Evolutionary conservation across 2,797 vertebrate genomes (phyloP), one percentile per base, ranked within the genome.

Genomic region (Xiphorhynchus erythropygius): DNA sequence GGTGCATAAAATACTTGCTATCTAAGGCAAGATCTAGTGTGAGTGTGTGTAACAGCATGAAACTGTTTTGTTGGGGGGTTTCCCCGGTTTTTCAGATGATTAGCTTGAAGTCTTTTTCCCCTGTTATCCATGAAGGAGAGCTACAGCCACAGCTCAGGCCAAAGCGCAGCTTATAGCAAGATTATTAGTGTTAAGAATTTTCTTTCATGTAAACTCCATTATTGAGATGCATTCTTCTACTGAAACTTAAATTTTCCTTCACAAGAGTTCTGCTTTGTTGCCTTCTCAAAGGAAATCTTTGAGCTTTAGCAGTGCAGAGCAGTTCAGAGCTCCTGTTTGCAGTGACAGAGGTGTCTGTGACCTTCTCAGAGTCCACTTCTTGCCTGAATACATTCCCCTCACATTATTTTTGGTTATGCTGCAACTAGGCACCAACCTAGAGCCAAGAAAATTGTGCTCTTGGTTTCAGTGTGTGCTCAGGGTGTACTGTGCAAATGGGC

Each of bases 391-490:
- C 69, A 25, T 95, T 94, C 60, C 52, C 23, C 30, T 84, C 22
- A 3, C n/a, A 32, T 86, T 93, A 81, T 86, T 94, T 94, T 96
- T 94, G 89, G 83, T 94, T 88, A 81, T 62, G 69, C 87, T 90
- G 39, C 69, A 74, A 47, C 55, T 63, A 67, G 70, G 32, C 41
- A 49, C 71, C 32, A 30, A 4, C 39, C 22, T 70, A 41, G 79
- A 78, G 90, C 87, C 91, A 93, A 84, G 69, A 78, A 92, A 88
- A 33, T 7, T 12, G 23, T 78, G 50, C 57, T 63, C 37, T 57
- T 53, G 32, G 4, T 89, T 84, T 87, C 23, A 71, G 13, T 41
- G 32, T 64, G 74, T 16, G 47, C 85, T 91, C 37, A 32, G 79
- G 56, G 21, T 33, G 35, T 64, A 2, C 82, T 88, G 91, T 5